Evolutionary conservation across 2,797 vertebrate genomes (phyloP), one percentile per base, ranked within the genome.

Genomic region (Spheniscus humboldti): DNA sequence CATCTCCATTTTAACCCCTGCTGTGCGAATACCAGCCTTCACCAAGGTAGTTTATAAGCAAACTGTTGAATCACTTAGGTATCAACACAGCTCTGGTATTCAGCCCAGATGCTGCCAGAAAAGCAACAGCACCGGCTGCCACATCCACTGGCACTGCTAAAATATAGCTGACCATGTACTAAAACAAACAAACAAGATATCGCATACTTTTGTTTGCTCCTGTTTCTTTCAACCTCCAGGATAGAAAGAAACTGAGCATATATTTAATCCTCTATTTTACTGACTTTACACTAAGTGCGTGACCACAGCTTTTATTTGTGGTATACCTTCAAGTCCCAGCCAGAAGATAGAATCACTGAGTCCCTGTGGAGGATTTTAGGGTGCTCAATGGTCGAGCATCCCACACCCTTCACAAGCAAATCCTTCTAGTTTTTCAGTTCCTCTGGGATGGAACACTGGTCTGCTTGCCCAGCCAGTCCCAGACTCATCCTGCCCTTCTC

Each of bases 31-130:
- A 57, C 18, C 22, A 86, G 39, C n/a, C 64, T 84, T 86, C 24
- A 35, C 20, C 16, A 43, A 47, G 17, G 31, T 6, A 37, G 28
- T 90, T 78, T 86, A 50, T 47, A 89, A 90, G 24, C 55, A 89
- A 92, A 63, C 35, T 52, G 10, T 79, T 6, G 11, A 73, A 45
- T 41, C 59, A 73, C 28, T 45, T 25, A 64, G 62, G 27, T 72
- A 69, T 39, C 66, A 89, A 62, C 62, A 88, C n/a, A 90, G 48
- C n/a, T 85, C 71, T 83, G 22, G 24, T 75, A 87, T 76, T 92
- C 59, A 82, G 25, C 74, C 75, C 73, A 88, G 76, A 69, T 39
- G 35, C 72, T 78, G 67, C 52, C 48, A 92, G 55, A 78, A 94
- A 90, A 94, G 47, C 48, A 94, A 68, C 10, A 47, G 41, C 33